A percentile compares a stretch with the other conserved stretches of the same genome.
phyloP scores from a whole-genome alignment of 2,113 vertebrate genomes.

The Myrmophylax atrothorax region DNA sequence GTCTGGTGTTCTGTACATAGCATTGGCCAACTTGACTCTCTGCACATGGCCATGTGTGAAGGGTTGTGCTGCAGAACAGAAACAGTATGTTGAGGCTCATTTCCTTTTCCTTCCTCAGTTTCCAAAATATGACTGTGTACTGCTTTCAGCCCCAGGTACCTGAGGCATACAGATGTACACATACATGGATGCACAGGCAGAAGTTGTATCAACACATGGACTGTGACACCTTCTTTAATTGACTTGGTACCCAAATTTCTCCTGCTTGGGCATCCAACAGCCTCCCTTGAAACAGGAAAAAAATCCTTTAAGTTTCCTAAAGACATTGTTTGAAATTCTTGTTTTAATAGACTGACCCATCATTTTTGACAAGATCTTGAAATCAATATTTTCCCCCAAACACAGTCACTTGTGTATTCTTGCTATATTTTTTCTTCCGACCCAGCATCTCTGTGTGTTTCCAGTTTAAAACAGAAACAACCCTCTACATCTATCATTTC shows the following conservation, averaged over 20 bases:
- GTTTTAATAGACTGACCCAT: background rate
- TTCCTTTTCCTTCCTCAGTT: background rate
- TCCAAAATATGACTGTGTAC: background rate
- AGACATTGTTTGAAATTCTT: background rate
- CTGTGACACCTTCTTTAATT: background rate
- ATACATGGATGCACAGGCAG: background rate
- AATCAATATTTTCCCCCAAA: slow-evolving; percentile 1
- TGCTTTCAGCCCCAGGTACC: background rate
- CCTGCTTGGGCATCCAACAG: background rate
- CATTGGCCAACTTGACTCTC: background rate
- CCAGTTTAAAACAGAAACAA: background rate
- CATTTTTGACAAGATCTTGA: slow-evolving; percentile 13
- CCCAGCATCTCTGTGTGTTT: background rate
- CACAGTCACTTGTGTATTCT: background rate
- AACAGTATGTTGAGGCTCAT: background rate
- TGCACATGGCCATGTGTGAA: background rate
- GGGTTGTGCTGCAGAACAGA: background rate
- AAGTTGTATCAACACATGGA: background rate
- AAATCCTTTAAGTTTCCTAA: background rate
- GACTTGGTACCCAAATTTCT: background rate
- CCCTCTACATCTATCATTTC: background rate
- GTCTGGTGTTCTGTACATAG: background rate
- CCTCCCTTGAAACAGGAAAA: background rate
- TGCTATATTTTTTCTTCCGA: background rate
- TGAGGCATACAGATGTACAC: too few species aligned